These are phyloP conservation scores for Druceiella hillmani DNA, from an alignment of 2,888 invertebrate genomes.

Conservation along the genomic window DNA sequence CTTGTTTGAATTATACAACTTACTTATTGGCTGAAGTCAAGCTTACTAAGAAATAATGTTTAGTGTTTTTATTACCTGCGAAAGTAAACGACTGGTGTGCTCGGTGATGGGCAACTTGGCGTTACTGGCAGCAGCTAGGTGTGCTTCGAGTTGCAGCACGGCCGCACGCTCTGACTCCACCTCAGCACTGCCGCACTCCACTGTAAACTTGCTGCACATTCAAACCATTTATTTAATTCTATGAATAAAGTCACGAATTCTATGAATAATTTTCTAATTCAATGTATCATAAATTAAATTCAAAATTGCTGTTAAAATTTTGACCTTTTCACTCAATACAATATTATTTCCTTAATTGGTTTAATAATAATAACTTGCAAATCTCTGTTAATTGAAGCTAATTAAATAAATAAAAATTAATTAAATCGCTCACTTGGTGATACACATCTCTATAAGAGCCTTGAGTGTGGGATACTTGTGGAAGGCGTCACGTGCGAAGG, in stretches of 20 bases:
- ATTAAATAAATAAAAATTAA: no score
- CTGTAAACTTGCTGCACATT: slow-evolving; percentile 37
- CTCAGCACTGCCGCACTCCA: slow-evolving; percentile 37
- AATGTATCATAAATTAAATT: no score
- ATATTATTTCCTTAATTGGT: no score
- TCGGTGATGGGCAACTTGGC: slow-evolving; percentile 87
- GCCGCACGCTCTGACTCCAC: slow-evolving; percentile 38
- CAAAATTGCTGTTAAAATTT: no score
- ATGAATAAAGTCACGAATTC: no score
- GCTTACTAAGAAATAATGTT: no score
- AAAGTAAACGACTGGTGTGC: slow-evolving; percentile 76
- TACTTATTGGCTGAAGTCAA: no score
- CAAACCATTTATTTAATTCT: background rate
- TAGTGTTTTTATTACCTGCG: slow-evolving; percentile 61
- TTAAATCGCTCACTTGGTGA: slow-evolving; percentile 82
- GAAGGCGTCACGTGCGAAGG: slow-evolving; percentile 84
- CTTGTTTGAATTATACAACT: no score
- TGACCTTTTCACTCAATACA: no score
- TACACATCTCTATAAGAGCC: slow-evolving; percentile 93
- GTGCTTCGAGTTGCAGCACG: slow-evolving; percentile 73
- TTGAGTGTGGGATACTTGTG: slow-evolving; percentile 85
- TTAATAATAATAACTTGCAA: no score
- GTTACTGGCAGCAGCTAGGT: slow-evolving; percentile 85
- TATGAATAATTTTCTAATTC: no score
- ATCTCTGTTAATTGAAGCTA: no score